Conservation (phyloP, 2,113 vertebrate species). For the Antechinus stuartii region DNA sequence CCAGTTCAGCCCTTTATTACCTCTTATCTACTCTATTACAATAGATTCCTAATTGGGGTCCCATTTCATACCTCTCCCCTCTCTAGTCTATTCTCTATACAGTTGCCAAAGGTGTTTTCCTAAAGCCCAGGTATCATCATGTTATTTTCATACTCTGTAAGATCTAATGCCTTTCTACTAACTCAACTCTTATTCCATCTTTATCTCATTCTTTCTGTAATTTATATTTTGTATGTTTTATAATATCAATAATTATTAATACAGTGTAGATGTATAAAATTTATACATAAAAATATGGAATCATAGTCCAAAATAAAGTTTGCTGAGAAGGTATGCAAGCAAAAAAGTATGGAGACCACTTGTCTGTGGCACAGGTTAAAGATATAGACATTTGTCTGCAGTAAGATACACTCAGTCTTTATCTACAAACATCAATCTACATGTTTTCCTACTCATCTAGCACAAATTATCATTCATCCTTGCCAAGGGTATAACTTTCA, state of each 20-base stretch:
- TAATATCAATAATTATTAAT: background rate
- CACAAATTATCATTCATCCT: conserved; percentile 40
- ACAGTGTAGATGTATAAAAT: background rate
- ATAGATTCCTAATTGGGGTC: background rate
- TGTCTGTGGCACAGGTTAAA: background rate
- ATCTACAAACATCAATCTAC: background rate
- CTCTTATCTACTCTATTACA: background rate
- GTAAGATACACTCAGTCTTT: background rate
- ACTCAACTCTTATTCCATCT: background rate
- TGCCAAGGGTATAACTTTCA: conserved; percentile 29
- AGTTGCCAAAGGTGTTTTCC: background rate
- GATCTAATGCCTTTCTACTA: background rate
- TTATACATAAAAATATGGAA: background rate
- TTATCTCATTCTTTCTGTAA: background rate
- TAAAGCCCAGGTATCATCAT: background rate
- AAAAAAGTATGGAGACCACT: background rate
- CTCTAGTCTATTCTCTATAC: background rate
- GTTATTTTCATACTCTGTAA: background rate
- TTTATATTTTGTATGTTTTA: background rate
- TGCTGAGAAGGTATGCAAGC: background rate
- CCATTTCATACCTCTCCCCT: background rate
- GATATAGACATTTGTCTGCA: background rate
- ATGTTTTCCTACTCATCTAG: background rate
- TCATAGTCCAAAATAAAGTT: background rate
- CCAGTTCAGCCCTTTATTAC: background rate